Evolutionary conservation across 2,888 invertebrate species (phyloP).

Genomic region (Trachelus iudaicus): DNA sequence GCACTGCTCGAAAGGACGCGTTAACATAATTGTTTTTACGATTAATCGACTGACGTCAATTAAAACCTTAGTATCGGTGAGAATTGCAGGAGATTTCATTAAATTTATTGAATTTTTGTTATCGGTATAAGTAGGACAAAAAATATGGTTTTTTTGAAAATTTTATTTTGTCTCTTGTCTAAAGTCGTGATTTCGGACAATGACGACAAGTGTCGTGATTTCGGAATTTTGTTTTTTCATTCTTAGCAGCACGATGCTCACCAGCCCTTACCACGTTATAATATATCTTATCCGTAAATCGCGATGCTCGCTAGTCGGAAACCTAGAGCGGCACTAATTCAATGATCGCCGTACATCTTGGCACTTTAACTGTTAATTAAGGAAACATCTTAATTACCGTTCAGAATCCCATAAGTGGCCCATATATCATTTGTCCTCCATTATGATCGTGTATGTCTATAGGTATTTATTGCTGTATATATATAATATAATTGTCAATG

Average conservation of each 20-base stretch:
- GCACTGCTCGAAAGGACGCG: no score
- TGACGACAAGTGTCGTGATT: neutral
- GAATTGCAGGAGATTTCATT: no score
- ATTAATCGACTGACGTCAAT: no score
- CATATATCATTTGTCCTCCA: slow-evolving; percentile 6
- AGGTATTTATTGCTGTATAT: neutral
- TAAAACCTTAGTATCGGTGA: no score
- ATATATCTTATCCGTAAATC: neutral
- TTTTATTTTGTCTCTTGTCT: no score
- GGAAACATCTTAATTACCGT: slow-evolving; percentile 49
- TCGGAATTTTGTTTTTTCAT: neutral
- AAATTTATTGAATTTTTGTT: no score
- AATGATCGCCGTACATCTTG: slow-evolving; percentile 30
- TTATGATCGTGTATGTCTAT: neutral
- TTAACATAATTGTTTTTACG: no score
- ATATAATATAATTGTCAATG: neutral
- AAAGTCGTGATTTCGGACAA: no score
- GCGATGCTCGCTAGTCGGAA: slow-evolving; percentile 22
- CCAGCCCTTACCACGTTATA: neutral
- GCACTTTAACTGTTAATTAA: slow-evolving; percentile 38
- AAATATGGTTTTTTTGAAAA: no score
- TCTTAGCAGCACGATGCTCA: neutral
- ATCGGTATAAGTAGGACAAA: no score
- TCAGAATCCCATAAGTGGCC: slow-evolving; percentile 44
- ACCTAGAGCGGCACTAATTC: slow-evolving; percentile 44